Conservation (phyloP, 2,797 vertebrate species). For the Lithobates sylvaticus region DNA sequence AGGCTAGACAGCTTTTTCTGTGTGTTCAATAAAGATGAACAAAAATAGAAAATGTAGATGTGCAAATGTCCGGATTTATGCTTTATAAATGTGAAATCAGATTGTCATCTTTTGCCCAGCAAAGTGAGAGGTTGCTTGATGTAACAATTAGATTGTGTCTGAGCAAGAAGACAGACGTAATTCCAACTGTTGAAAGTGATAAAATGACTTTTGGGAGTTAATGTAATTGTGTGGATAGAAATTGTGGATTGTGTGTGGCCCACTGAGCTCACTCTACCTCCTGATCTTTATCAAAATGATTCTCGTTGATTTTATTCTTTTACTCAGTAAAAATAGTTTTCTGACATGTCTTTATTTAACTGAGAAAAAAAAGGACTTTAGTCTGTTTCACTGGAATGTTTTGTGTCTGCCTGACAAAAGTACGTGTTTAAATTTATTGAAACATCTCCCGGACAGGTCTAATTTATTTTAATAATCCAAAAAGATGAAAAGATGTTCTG, state of each 20-base stretch:
- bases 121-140: not conserved
- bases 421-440: constrained; percentile 10
- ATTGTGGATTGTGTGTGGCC: not conserved
- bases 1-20: not conserved
- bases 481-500: no score
- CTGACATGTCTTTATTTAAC: not conserved
- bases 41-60: not conserved
- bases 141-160: not conserved
- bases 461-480: no score
- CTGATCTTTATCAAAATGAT: constrained; percentile 15
- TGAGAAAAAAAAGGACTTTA: not conserved
- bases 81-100: not conserved
- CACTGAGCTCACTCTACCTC: not conserved
- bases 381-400: constrained; percentile 10
- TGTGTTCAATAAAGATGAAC: not conserved
- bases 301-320: not conserved
- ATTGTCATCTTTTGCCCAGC: not conserved
- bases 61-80: not conserved
- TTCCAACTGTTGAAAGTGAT: not conserved
- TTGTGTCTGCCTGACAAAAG: constrained; percentile 11
- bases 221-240: constrained; percentile 18
- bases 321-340: constrained; percentile 21
- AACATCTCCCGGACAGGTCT: no score
- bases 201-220: constrained; percentile 6
- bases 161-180: not conserved